Conservation (phyloP, 2,797 vertebrate species). For the Enteromius radiatus region DNA sequence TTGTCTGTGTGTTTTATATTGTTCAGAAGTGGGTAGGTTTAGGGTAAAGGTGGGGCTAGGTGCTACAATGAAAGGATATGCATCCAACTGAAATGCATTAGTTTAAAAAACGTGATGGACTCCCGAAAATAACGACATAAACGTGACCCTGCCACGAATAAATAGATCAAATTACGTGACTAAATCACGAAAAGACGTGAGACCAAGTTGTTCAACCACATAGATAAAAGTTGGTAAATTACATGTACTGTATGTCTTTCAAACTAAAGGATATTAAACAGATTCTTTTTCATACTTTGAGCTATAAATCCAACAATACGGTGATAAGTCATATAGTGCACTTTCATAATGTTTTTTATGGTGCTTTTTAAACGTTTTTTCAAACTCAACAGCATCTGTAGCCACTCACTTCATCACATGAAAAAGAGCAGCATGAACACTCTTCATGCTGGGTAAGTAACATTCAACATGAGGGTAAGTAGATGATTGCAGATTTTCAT, state of each 20-base stretch:
- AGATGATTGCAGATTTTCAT: neutral
- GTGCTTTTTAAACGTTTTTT: neutral
- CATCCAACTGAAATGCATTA: too few relatives aligned
- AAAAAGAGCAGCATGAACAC: neutral
- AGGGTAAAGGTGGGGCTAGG: too few relatives aligned
- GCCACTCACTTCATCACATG: neutral
- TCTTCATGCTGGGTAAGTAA: neutral
- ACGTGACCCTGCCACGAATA: too few relatives aligned
- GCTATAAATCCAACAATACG: neutral
- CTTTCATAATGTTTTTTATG: neutral
- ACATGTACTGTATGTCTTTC: neutral
- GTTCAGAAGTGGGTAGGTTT: too few relatives aligned
- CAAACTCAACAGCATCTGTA: slow-evolving; percentile 5
- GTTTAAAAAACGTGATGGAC: too few relatives aligned
- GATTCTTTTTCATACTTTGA: neutral
- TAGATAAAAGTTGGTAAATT: neutral
- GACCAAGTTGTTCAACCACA: too few relatives aligned
- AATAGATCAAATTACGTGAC: too few relatives aligned
- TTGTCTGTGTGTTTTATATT: too few relatives aligned
- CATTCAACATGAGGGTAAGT: neutral
- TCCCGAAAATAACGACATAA: too few relatives aligned
- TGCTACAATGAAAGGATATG: too few relatives aligned
- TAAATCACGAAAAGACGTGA: too few relatives aligned
- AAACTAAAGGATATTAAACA: neutral
- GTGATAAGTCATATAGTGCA: neutral